phyloP scores from a whole-genome alignment of 2,113 vertebrate genomes.

The Hemibagrus wyckioides region DNA sequence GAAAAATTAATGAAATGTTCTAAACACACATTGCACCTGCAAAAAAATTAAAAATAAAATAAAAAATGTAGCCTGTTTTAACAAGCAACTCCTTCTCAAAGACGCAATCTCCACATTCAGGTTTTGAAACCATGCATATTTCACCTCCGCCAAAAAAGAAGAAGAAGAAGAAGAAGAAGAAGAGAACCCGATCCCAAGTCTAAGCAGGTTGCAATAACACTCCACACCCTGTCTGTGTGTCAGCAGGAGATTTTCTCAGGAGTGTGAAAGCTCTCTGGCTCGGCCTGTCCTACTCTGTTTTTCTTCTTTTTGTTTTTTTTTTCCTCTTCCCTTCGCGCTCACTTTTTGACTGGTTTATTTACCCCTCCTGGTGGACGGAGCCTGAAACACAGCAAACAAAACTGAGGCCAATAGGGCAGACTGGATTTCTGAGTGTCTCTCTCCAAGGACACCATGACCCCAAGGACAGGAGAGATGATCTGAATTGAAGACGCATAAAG shows the following conservation, averaged over 20 bases:
- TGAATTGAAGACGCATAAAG: neutral
- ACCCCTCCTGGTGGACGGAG: slow-evolving; percentile 80
- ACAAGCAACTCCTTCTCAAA: slow-evolving; percentile 55
- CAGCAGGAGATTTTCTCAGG: slow-evolving; percentile 31
- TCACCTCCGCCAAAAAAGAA: slow-evolving; percentile 34
- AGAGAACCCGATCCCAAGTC: slow-evolving; percentile 36
- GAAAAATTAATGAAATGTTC: no score
- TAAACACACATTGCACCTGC: neutral
- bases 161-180: neutral
- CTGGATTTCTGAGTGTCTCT: neutral
- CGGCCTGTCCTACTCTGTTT: slow-evolving; percentile 61
- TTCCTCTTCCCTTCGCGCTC: slow-evolving; percentile 59
- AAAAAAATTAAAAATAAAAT: neutral
- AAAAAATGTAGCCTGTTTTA: slow-evolving; percentile 51
- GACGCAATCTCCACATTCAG: slow-evolving; percentile 52
- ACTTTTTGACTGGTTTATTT: slow-evolving; percentile 79
- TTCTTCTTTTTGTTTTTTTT: slow-evolving; percentile 47
- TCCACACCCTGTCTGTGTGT: slow-evolving; percentile 44
- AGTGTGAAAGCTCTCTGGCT: slow-evolving; percentile 58
- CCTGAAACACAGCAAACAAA: slow-evolving; percentile 70
- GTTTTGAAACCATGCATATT: slow-evolving; percentile 62
- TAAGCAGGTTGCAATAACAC: slow-evolving; percentile 53
- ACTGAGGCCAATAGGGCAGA: neutral
- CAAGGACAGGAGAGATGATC: neutral
- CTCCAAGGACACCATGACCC: neutral